Evolutionary conservation across 2,113 vertebrate genomes (phyloP).

Genomic region (Addax nasomaculatus): DNA sequence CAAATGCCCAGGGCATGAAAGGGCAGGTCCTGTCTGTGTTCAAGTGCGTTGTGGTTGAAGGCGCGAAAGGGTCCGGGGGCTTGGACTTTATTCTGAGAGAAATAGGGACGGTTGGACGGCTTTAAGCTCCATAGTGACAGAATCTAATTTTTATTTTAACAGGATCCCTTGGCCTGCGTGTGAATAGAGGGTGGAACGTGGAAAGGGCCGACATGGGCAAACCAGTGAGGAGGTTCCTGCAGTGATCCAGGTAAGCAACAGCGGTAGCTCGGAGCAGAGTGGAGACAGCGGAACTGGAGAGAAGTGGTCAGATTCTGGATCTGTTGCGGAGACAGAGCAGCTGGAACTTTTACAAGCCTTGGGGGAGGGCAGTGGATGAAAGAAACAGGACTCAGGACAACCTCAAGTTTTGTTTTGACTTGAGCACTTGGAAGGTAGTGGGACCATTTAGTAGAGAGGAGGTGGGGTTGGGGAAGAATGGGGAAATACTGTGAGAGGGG

Average conservation of each 20-base stretch:
- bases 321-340: background rate
- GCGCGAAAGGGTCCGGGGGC: background rate
- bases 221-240: background rate
- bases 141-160: background rate
- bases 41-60: background rate
- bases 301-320: background rate
- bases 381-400: background rate
- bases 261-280: background rate
- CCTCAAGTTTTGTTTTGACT: background rate
- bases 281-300: background rate
- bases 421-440: background rate
- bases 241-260: background rate
- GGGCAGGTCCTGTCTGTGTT: background rate
- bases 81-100: background rate
- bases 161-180: background rate
- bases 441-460: background rate
- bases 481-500: background rate
- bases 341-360: background rate
- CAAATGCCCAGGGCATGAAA: background rate
- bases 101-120: background rate
- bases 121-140: background rate
- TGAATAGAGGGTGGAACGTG: background rate
- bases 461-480: background rate
- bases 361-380: background rate
- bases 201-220: background rate